A percentile compares a stretch with the other conserved stretches of the same genome.
Conservation (phyloP, 2,888 invertebrate genomes). For the Tipula helvola region DNA sequence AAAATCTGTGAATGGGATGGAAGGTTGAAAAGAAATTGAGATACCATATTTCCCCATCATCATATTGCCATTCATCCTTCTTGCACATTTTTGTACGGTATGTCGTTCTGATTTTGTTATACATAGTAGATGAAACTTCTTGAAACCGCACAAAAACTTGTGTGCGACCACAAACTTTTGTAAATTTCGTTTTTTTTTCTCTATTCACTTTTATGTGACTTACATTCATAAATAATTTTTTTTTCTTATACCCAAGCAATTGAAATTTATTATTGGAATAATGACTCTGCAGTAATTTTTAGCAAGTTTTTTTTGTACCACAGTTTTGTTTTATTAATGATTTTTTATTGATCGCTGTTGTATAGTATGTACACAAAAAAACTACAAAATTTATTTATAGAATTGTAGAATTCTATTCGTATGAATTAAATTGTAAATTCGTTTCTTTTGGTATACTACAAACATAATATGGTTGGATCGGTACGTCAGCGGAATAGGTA, state of each 20-base stretch:
- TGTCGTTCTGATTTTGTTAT: background rate
- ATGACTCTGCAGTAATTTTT: slow-evolving; percentile 4
- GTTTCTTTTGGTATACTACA: background rate
- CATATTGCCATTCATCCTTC: background rate
- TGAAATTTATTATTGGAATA: background rate
- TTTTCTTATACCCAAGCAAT: background rate
- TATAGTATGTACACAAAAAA: background rate
- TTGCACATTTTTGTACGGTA: background rate
- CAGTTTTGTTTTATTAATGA: background rate
- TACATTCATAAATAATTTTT: background rate
- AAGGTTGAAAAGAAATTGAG: background rate
- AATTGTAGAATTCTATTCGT: background rate
- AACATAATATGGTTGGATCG: background rate
- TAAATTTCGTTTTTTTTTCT: background rate
- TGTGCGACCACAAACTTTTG: background rate
- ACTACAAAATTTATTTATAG: background rate
- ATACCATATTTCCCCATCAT: background rate
- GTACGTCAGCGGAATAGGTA: background rate
- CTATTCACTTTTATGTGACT: background rate
- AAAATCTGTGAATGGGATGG: background rate
- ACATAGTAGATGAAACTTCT: background rate
- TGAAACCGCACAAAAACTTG: background rate
- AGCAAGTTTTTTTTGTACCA: background rate
- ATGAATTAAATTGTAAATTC: slow-evolving; percentile 4
- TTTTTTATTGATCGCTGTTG: background rate